Evolutionary conservation across 2,113 vertebrate species (phyloP), one percentile per base, ranked within the genome.

Genomic region (Vidua macroura): DNA sequence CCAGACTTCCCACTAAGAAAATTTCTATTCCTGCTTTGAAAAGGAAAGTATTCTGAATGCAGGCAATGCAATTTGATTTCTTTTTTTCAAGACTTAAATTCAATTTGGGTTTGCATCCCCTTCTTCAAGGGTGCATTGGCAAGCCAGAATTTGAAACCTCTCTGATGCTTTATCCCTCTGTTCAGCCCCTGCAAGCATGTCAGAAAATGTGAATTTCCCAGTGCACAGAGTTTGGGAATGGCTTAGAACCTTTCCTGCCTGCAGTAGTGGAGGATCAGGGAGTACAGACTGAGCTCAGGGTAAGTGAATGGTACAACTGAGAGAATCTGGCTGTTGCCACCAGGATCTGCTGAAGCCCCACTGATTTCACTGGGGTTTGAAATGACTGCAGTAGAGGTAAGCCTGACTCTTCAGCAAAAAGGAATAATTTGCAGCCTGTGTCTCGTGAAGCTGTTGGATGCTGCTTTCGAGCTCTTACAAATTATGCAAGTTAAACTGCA

Each of bases 31-130:
- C 6, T 78, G 28, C 15, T 87, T 82, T 27, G 46, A 68, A 79
- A 79, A 86, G 10, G 9, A 81, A 92, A 92, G 56, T 56, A 78
- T 75, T 84, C 56, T 52, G 56, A 89, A 92, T 43, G 31, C 13
- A 52, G 46, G 15, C 6, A 53, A 20, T 18, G 3, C 4, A 64
- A 46, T 84, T 60, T 53, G 7, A 35, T 77, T 92, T 62, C 13
- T 30, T 60, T 73, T 73, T 79, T 69, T 41, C 39, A 37, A 28
- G 44, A 53, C 23, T 53, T 68, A 31, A 39, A 64, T 58, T 90
- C 44, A n/a, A 33, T 86, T 82, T 86, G 27, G 1, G 74, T 92
- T 41, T 21, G 5, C 28, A 66, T 43, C 20, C 48, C 22, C 7
- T 27, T 62, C 22, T 59, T 62, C 37, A 41, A 90, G 23, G 22